Evolutionary conservation across 2,113 vertebrate species (phyloP).

Genomic region (Oriolus oriolus): DNA sequence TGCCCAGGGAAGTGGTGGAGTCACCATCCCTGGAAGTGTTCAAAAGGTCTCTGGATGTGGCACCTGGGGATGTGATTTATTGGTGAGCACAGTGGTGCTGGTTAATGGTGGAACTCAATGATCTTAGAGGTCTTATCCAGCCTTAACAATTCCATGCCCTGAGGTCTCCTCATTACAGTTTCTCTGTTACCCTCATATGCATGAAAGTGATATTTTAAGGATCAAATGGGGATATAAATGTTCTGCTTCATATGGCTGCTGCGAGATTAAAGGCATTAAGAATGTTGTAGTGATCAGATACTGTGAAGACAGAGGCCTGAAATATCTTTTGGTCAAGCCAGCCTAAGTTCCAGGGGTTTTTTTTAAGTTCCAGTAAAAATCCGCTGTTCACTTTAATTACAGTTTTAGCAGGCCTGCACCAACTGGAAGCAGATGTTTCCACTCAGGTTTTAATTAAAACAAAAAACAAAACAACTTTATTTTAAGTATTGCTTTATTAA

Average conservation of each 20-base stretch:
- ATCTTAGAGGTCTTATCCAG: background rate
- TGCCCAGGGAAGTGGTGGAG: background rate
- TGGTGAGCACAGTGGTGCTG: background rate
- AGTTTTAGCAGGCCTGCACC: background rate
- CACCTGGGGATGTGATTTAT: background rate
- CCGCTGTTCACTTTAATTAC: background rate
- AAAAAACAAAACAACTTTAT: background rate
- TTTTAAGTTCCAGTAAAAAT: background rate
- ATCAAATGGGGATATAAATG: background rate
- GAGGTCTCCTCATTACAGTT: background rate
- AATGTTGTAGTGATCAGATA: background rate
- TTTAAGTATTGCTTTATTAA: background rate
- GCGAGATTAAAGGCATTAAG: background rate
- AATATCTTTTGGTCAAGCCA: background rate
- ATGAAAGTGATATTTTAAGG: background rate
- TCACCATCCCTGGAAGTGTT: background rate
- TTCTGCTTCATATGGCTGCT: background rate
- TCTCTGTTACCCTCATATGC: background rate
- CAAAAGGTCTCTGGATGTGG: background rate
- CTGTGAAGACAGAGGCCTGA: background rate
- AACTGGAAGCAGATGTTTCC: background rate
- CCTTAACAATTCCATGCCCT: background rate
- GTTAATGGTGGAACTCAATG: accelerated
- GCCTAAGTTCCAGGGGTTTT: background rate
- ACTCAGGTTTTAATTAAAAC: background rate